A percentile compares a stretch with the other conserved stretches of the same genome.
Conservation (phyloP, 2,113 vertebrate species). For the Zapornia atra region DNA sequence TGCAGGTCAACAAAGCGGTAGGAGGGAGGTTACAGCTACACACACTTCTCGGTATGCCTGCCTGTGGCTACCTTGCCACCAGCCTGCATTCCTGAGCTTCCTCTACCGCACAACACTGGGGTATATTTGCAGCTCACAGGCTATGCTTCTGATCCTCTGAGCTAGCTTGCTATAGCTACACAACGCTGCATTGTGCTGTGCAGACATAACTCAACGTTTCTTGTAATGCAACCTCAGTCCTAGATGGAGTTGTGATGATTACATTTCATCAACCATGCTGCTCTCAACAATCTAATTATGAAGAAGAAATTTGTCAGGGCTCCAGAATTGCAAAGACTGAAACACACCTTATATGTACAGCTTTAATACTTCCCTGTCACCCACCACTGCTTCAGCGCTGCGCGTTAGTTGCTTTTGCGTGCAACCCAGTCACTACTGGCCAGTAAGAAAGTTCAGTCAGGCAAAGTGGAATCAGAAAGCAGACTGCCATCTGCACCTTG, state of each 20-base stretch:
- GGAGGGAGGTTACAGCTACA: background rate
- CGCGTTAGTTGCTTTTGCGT: background rate
- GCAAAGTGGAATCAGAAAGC: background rate
- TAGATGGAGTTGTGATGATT: background rate
- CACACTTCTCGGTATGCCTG: background rate
- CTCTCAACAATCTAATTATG: conserved; percentile 8
- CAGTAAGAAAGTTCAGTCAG: background rate
- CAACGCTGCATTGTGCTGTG: background rate
- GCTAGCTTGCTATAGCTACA: background rate
- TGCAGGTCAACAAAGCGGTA: background rate
- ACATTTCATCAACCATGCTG: background rate
- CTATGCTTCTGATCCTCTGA: background rate
- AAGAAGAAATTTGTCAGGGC: background rate
- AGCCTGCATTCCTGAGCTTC: background rate
- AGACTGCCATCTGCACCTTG: background rate
- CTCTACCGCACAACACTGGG: background rate
- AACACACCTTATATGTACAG: background rate
- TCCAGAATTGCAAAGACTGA: background rate
- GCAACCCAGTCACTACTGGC: background rate
- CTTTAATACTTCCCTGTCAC: background rate
- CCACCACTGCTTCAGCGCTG: background rate
- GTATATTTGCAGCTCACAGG: background rate
- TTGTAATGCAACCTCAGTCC: background rate
- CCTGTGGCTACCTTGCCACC: background rate
- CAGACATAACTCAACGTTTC: background rate